These are phyloP conservation scores for Oncorhynchus mykiss DNA, from an alignment of 2,113 vertebrate species.

Conservation along the genomic window DNA sequence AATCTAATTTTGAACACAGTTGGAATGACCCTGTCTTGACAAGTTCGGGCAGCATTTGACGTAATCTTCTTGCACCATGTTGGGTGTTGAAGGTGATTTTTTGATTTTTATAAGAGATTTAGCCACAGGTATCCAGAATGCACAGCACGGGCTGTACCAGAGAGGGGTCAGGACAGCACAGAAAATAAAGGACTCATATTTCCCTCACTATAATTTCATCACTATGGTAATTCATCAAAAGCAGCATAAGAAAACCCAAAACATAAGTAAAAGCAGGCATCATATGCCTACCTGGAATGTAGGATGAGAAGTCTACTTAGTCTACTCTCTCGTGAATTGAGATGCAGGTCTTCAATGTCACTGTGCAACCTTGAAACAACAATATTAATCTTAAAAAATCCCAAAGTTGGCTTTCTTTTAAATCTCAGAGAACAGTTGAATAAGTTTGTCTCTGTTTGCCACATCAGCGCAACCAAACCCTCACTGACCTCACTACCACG, in stretches of 20 bases:
- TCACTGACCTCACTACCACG: not conserved
- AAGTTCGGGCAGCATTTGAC: not conserved
- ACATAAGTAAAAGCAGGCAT: not conserved
- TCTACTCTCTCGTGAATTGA: not conserved
- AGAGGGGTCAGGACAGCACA: not conserved
- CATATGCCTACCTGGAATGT: not conserved
- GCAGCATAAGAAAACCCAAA: not conserved
- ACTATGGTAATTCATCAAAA: not conserved
- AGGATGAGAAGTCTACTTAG: not conserved
- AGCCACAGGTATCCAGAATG: conserved; percentile 7
- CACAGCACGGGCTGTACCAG: conserved; percentile 28
- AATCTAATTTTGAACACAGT: not conserved
- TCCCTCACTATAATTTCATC: not conserved
- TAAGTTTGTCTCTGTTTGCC: not conserved
- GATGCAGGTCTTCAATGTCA: not conserved
- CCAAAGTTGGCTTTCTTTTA: not conserved
- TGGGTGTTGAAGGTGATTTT: conserved; percentile 9
- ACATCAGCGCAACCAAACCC: not conserved
- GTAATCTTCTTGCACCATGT: not conserved
- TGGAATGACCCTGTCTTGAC: not conserved
- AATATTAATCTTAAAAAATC: not conserved
- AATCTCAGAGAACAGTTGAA: not conserved
- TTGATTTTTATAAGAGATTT: not conserved
- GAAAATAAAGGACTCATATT: not conserved
- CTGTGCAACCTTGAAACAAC: not conserved